Evolutionary conservation across 1,140 invertebrate genomes (phyloP).

Genomic region (Carposina sasakii): DNA sequence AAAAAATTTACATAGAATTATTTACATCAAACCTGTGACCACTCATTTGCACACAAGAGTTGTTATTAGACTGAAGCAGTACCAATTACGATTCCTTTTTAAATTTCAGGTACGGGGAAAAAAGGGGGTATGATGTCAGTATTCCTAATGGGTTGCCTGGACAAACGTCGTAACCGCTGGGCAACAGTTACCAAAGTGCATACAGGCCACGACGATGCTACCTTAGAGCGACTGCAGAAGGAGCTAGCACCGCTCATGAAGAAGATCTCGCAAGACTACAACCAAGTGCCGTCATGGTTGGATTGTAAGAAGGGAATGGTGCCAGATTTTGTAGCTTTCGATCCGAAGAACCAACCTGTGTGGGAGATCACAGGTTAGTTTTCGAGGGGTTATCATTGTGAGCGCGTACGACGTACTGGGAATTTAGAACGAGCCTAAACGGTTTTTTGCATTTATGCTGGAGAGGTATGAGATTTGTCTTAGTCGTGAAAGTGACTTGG

Average conservation of each 20-base stretch:
- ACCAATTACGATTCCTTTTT: background rate
- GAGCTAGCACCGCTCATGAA: slow-evolving; percentile 80
- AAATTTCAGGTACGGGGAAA: slow-evolving; percentile 79
- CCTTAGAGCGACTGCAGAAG: slow-evolving; percentile 83
- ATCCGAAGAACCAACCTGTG: slow-evolving; percentile 90
- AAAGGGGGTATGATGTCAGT: slow-evolving; percentile 95
- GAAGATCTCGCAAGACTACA: slow-evolving; percentile 82
- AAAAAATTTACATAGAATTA: no score
- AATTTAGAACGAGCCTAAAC: no score
- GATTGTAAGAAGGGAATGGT: slow-evolving; percentile 86
- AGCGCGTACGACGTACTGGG: no score
- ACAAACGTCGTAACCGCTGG: slow-evolving; percentile 80
- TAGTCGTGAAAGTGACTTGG: no score
- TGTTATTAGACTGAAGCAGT: no score
- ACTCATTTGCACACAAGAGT: no score
- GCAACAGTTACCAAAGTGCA: slow-evolving; percentile 92
- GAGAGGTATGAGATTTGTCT: no score
- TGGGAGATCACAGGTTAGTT: slow-evolving; percentile 91
- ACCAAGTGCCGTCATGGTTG: slow-evolving; percentile 86
- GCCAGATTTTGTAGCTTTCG: slow-evolving; percentile 89
- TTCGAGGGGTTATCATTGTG: no score
- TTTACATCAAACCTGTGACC: no score
- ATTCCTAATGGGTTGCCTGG: slow-evolving; percentile 93
- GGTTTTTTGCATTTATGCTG: no score
- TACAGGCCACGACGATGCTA: slow-evolving; percentile 89